These are phyloP conservation scores for Zosterops pallidus DNA, from an alignment of 2,113 vertebrate genomes.

Conservation along the genomic window DNA sequence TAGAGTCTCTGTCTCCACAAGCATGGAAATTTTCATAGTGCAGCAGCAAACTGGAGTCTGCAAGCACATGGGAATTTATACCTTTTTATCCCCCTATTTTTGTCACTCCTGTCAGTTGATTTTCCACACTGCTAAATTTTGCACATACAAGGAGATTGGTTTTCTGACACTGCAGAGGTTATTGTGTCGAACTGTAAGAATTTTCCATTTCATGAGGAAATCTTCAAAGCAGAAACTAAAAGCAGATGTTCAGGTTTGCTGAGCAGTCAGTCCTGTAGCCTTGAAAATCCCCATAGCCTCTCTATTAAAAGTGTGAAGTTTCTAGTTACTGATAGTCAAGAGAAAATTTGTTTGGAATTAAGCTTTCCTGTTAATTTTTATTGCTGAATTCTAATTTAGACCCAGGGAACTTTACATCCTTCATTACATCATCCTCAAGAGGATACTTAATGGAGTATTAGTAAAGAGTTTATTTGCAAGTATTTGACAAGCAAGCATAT, in stretches of 20 bases:
- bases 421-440: not conserved
- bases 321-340: slow-evolving; percentile 43
- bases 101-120: not conserved
- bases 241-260: slow-evolving; percentile 63
- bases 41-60: not conserved
- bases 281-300: slow-evolving; percentile 15
- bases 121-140: slow-evolving; percentile 18
- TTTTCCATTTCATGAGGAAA: slow-evolving; percentile 42
- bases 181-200: not conserved
- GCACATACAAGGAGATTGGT: not conserved
- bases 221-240: slow-evolving; percentile 62
- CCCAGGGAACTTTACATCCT: not conserved
- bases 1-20: not conserved
- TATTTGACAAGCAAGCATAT: not conserved
- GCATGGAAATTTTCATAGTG: not conserved
- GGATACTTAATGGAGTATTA: not conserved
- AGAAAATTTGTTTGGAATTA: slow-evolving; percentile 38
- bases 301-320: slow-evolving; percentile 18
- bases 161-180: slow-evolving; percentile 18
- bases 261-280: not conserved
- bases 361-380: slow-evolving; percentile 57
- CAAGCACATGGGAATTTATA: not conserved
- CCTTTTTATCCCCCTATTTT: not conserved
- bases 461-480: not conserved
- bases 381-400: slow-evolving; percentile 18